A percentile compares a stretch with the other conserved stretches of the same genome.
Evolutionary conservation across 1,140 invertebrate species (phyloP).

Genomic region (Stenopsyche tienmushanensis): DNA sequence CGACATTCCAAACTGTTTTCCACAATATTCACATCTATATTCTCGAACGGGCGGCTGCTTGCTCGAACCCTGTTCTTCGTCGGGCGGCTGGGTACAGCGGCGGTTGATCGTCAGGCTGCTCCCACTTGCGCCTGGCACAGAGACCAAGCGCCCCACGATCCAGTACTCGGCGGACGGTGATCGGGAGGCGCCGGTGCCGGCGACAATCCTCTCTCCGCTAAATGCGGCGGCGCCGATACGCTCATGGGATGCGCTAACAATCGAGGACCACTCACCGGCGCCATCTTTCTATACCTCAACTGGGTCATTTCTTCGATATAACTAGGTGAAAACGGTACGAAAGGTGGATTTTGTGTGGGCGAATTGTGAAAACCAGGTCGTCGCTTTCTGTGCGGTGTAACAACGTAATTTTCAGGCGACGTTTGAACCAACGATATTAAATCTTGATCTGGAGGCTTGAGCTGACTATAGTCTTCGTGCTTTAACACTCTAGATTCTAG

Average conservation of each 20-base stretch:
- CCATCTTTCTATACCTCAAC: constrained; percentile 52
- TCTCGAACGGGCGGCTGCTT: constrained; percentile 69
- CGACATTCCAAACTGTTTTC: constrained; percentile 86
- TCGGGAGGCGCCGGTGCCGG: constrained; percentile 59
- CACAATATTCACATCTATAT: constrained; percentile 83
- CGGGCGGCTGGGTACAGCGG: constrained; percentile 54
- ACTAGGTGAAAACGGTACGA: constrained; percentile 74
- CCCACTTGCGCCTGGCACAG: constrained; percentile 65
- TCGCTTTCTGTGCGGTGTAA: constrained; percentile 79
- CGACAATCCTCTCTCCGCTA: constrained; percentile 61
- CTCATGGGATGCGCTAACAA: constrained; percentile 65
- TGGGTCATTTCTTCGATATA: constrained; percentile 65
- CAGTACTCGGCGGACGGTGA: constrained; percentile 69
- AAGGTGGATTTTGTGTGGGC: constrained; percentile 80
- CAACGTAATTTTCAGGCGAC: constrained; percentile 74
- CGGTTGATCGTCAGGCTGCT: constrained; percentile 56
- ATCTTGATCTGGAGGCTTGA: constrained; percentile 64
- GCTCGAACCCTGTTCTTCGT: constrained; percentile 54
- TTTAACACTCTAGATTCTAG: constrained; percentile 58
- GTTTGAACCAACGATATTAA: constrained; percentile 63
- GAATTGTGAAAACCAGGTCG: constrained; percentile 82
- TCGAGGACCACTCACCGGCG: constrained; percentile 47
- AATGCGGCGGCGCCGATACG: constrained; percentile 68
- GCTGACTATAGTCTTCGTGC: constrained; percentile 60
- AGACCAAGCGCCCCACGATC: constrained; percentile 70